Conservation (phyloP, 2,888 invertebrate genomes). For the Mesopsocus fuscifrons region DNA sequence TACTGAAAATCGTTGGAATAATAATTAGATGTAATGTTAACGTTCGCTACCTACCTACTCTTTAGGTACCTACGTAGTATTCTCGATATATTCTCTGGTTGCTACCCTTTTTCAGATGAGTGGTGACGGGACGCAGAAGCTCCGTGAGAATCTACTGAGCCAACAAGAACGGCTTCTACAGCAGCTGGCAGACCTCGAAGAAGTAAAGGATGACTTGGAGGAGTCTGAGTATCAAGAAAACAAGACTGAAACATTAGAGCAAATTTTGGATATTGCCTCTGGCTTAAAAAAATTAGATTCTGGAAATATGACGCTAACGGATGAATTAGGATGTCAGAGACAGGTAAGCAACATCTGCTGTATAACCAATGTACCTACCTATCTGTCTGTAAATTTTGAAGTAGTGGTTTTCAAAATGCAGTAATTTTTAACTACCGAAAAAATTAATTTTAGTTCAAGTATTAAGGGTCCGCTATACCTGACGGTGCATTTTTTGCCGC, state of each 20-base stretch:
- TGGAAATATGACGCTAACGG: conserved; percentile 47
- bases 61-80: no score
- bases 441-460: no score
- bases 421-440: no score
- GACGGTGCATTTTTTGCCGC: no score
- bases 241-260: conserved; percentile 47
- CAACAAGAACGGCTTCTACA: conserved; percentile 46
- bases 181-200: conserved; percentile 49
- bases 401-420: no score
- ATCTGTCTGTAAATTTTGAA: conserved; percentile 2
- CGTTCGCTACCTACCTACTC: no score
- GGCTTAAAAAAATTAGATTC: conserved; percentile 39
- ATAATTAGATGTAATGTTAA: no score
- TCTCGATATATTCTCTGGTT: no score
- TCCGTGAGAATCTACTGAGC: conserved; percentile 42
- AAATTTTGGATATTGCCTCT: conserved; percentile 44
- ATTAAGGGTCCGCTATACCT: no score
- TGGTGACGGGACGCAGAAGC: conserved; percentile 35
- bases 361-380: conserved; percentile 17
- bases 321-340: conserved; percentile 42
- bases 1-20: no score
- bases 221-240: conserved; percentile 44
- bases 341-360: no score
- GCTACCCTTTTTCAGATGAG: no score
- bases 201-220: conserved; percentile 41